Evolutionary conservation across 2,113 vertebrate species (phyloP), one percentile per base, ranked within the genome.

Genomic region (Emydura subglobosa): DNA sequence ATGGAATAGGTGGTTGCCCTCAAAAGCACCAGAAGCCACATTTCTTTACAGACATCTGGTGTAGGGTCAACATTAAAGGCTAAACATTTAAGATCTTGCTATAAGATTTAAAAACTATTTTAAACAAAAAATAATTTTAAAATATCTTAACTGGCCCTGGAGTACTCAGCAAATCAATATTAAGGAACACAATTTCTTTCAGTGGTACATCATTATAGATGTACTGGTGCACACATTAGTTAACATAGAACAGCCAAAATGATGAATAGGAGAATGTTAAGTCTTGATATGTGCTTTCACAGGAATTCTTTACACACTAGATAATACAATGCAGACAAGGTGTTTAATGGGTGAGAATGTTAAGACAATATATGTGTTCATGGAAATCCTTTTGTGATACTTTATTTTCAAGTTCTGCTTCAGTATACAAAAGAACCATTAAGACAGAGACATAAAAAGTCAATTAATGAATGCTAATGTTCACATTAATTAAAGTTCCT

Each of bases 401-500:
- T 96, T 98, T 94, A 94, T 97, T 97, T 93, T 87, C n/a, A 22
- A 97, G 93, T 93, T 92, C 87, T 94, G 85, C 83, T 98, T 96
- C 86, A 76, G 50, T 53, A 96, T 97, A 97, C 79, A 96, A 95
- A 94, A 94, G 80, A 97, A 86, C 92, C 93, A 88, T 95, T 96
- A 82, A 81, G 91, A 91, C 47, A 95, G 90, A 97, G 57, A 82
- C 68, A 93, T 94, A 86, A 93, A 94, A 89, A 95, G 47, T 87
- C 95, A 97, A 88, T 96, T 82, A 97, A 85, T 94, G 94, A 97
- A 90, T 92, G 76, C 94, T 97, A 95, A 97, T 91, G 94, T 86
- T 95, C 90, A 94, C 95, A 97, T 97, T 97, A 97, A 97, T 97
- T 97, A 97, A 94, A 97, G 92, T 39, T 95, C 79, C 92, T 95